phyloP scores from a whole-genome alignment of 1,140 invertebrate genomes.

The Steinernema khuongi region DNA sequence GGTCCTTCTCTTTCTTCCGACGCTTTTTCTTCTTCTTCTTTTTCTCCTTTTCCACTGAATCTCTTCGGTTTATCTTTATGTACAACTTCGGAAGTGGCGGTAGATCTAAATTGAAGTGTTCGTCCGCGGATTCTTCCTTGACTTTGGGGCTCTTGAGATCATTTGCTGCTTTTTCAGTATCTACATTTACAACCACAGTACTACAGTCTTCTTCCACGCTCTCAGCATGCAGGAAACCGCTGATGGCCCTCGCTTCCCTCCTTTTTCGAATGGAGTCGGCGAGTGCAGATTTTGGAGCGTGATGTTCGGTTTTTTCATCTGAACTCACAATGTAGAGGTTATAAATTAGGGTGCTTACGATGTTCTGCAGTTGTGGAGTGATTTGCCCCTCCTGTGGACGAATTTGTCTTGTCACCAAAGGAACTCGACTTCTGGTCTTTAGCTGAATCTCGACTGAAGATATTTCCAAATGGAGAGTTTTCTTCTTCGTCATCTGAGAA shows the following conservation, averaged over 20 bases:
- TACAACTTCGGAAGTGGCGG: slow-evolving; percentile 33
- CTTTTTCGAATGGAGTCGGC: neutral
- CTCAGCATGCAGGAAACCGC: neutral
- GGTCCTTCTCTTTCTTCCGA: slow-evolving; percentile 24
- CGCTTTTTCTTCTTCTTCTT: slow-evolving; percentile 32
- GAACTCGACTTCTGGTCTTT: neutral
- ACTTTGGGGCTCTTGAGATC: neutral
- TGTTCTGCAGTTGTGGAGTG: neutral
- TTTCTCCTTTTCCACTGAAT: slow-evolving; percentile 17
- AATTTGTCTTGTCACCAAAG: neutral
- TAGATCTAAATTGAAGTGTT: neutral
- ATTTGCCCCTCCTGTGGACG: neutral
- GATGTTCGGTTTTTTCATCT: neutral
- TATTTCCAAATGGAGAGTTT: neutral
- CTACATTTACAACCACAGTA: neutral
- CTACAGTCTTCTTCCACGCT: neutral
- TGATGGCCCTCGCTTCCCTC: neutral
- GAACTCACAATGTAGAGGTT: neutral
- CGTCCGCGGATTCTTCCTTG: neutral
- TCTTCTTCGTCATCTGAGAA: slow-evolving; percentile 18
- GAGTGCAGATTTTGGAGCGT: neutral
- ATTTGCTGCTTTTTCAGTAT: neutral
- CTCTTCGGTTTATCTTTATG: slow-evolving; percentile 23
- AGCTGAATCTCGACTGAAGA: neutral
- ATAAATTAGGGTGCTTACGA: neutral